Evolutionary conservation across 2,888 invertebrate genomes (phyloP).

Genomic region (Agrilus biguttatus): DNA sequence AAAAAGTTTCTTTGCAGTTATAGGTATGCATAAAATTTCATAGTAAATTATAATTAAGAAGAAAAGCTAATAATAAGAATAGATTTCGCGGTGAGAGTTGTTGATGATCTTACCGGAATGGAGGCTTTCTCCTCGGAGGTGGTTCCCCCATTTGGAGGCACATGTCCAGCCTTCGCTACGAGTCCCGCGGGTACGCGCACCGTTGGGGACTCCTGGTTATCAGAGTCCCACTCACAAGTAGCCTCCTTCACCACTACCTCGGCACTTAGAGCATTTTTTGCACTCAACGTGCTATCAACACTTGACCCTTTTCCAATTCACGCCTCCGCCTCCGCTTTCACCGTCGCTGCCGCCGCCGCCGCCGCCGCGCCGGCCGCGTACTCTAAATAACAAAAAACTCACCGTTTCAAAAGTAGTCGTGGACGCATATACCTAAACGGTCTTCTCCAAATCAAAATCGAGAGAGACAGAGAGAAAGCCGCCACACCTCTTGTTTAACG

Average conservation of each 20-base stretch:
- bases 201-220: conserved; percentile 29
- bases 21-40: neutral
- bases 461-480: too few relatives aligned
- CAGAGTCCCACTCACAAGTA: conserved; percentile 28
- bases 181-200: conserved; percentile 34
- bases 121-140: conserved; percentile 34
- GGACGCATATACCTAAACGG: too few relatives aligned
- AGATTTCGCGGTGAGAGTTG: too few relatives aligned
- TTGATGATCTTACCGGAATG: conserved; percentile 27
- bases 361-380: too few relatives aligned
- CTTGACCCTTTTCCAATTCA: neutral
- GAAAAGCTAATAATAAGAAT: neutral
- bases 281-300: conserved; percentile 14
- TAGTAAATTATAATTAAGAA: neutral
- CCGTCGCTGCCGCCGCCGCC: too few relatives aligned
- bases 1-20: too few relatives aligned
- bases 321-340: too few relatives aligned
- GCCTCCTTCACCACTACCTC: conserved; percentile 21
- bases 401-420: too few relatives aligned
- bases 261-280: conserved; percentile 24
- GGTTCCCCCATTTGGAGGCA: conserved; percentile 34
- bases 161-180: conserved; percentile 33
- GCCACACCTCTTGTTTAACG: too few relatives aligned
- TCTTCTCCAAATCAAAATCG: too few relatives aligned
- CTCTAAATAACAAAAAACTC: too few relatives aligned